Evolutionary conservation across 1,140 invertebrate species (phyloP).

Genomic region (Theocolax elegans): DNA sequence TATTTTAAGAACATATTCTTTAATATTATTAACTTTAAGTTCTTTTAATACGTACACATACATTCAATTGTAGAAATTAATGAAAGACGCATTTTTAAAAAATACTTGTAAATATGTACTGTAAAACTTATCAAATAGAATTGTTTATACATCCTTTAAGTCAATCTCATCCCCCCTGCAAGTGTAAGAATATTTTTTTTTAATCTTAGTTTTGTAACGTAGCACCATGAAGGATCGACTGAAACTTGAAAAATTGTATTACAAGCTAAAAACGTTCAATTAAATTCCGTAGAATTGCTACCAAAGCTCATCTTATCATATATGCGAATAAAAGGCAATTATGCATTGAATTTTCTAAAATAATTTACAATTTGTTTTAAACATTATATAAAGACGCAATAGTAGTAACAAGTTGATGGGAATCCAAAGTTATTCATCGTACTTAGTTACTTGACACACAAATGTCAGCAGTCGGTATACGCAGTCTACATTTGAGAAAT

Average conservation of each 20-base stretch:
- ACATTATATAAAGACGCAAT: constrained; percentile 17
- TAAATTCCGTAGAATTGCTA: constrained; percentile 17
- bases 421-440: background rate
- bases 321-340: background rate
- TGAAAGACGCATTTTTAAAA: constrained; percentile 1
- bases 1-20: constrained; percentile 1
- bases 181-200: constrained; percentile 22
- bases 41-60: no score
- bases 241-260: constrained; percentile 24
- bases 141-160: background rate
- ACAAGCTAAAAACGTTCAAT: constrained; percentile 25
- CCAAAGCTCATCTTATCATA: constrained; percentile 17
- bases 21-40: background rate
- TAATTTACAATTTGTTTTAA: constrained; percentile 30
- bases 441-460: constrained; percentile 2
- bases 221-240: constrained; percentile 32
- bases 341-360: constrained; percentile 19
- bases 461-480: constrained; percentile 25
- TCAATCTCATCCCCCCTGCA: constrained; percentile 22
- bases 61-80: constrained; percentile 8
- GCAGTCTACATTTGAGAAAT: constrained; percentile 33
- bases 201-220: constrained; percentile 27
- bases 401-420: constrained; percentile 1
- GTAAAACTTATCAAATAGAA: background rate
- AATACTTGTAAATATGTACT: background rate